Evolutionary conservation across 1,140 invertebrate species (phyloP), one percentile per base, ranked within the genome.

Genomic region (Sarcophaga peregrina): DNA sequence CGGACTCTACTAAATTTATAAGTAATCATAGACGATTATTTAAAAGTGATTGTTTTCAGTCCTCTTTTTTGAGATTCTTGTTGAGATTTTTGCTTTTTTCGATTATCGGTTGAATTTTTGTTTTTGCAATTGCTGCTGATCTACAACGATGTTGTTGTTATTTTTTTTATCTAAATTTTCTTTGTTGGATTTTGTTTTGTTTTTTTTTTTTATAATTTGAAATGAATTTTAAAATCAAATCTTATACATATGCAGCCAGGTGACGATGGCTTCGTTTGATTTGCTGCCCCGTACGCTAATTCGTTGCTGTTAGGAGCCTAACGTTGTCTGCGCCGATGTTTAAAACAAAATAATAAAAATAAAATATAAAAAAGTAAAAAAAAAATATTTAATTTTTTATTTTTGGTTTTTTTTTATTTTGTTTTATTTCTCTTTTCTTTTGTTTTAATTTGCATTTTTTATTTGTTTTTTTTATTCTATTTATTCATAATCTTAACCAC

Each of bases 91-190:
- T 2, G 25, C 25, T 37, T 37, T 37, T 37, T 37, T 37, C 25
- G 25, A 4, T 37, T 5, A 58, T n/a, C 54, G 15, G 54, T n/a
- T 68, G 20, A 20, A 25, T 20, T 68, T 68, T 17, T 10, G 8
- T 68, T 52, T 52, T 52, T 37, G 25, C 25, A 37, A 37, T 37
- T 37, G 25, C 25, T 37, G 25, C 25, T 37, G 25, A 37, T 37
- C 1, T 37, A 37, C 25, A 37, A 52, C 13, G 15, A n/a, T 13
- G 8, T 25, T 68, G 5, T 68, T 68, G 20, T 20, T 20, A 13
- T 7, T 20, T 68, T 15, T 68, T 68, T 68, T 68, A 68, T 68
- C 62, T 68, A 68, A 68, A 68, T 68, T 68, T 68, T 68, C 62
- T 68, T 68, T 68, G 62, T 68, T 68, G 54, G 25, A 68, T 68